Evolutionary conservation across 2,888 invertebrate species (phyloP), one percentile per base, ranked within the genome.

Genomic region (Notodonta dromedarius): DNA sequence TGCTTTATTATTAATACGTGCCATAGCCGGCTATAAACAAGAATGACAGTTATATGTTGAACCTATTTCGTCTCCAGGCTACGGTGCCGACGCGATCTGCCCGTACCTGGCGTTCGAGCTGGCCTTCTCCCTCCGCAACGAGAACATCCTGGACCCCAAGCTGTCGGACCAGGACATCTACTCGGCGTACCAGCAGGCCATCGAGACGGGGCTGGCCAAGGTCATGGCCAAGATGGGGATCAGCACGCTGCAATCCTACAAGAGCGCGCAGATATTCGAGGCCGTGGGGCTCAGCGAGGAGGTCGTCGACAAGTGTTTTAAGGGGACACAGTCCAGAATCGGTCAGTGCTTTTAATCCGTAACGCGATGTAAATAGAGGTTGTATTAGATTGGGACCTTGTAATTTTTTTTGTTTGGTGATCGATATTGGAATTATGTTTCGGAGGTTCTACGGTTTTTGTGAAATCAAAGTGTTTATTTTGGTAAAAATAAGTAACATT

Each of bases 171-270:
- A 96, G 7, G 95, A 96, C 60, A 96, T 99, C 71, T 98, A 96
- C 88, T 90, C 94, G 63, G 97, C 98, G 73, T 99, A 99, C 89
- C 96, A 98, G 52, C 96, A 97, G 71, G 98, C 99, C 51, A 96
- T 97, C 83, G 98, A 98, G 79, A 96, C 98, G 0, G 99, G 99
- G 57, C 69, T 93, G 4, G 89, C 92, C 35, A 93, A 93, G 69
- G 94, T 87, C 0, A 99, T 99, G 99, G 99, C 99, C 6, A 99
- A 99, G 89, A 99, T 99, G 99, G 99, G 99, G 62, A 99, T 99
- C 83, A 99, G 98, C 62, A 99, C 99, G 0, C 93, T 99, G 51
- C 99, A 99, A 87, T 99, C 99, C 0, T 99, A 99, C 91, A 99
- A 99, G 94, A 98, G 99, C 69, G 99, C 99, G 0, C 99, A 99